Conservation (phyloP, 2,113 vertebrate species). For the Abramis brama region DNA sequence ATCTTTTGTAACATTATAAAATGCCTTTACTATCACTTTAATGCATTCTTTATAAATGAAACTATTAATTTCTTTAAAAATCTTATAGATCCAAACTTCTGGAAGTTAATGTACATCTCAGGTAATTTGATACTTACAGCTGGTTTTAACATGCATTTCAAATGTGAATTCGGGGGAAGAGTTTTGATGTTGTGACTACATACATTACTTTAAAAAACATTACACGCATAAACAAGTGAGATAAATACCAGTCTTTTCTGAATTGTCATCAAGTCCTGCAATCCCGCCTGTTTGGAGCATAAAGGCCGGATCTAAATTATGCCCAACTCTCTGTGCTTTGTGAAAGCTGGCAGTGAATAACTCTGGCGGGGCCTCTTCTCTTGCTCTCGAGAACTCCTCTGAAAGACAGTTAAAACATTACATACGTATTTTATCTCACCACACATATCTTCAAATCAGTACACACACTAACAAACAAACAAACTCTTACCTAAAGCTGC, state of each 20-base stretch:
- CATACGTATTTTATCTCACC: slow-evolving; percentile 45
- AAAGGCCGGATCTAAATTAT: slow-evolving; percentile 66
- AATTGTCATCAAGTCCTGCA: slow-evolving; percentile 77
- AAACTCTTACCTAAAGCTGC: slow-evolving; percentile 85
- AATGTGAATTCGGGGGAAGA: not conserved
- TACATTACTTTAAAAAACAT: not conserved
- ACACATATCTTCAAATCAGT: not conserved
- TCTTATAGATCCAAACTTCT: no score
- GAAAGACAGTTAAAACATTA: slow-evolving; percentile 12
- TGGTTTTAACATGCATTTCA: not conserved
- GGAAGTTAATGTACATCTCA: not conserved
- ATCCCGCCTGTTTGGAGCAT: slow-evolving; percentile 82
- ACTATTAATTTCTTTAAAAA: not conserved
- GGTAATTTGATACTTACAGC: not conserved
- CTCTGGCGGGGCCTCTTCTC: slow-evolving; percentile 85
- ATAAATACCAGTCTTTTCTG: slow-evolving; percentile 81
- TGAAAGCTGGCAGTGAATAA: slow-evolving; percentile 82
- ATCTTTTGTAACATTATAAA: not conserved
- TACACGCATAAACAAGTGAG: not conserved
- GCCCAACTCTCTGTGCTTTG: slow-evolving; percentile 81
- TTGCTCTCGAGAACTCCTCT: slow-evolving; percentile 95
- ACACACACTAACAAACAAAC: not conserved
- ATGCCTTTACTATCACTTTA: not conserved
- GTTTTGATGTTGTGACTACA: not conserved
- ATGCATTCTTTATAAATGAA: not conserved